Evolutionary conservation across 2,113 vertebrate genomes (phyloP).

Genomic region (Myanophis thanlyinensis): DNA sequence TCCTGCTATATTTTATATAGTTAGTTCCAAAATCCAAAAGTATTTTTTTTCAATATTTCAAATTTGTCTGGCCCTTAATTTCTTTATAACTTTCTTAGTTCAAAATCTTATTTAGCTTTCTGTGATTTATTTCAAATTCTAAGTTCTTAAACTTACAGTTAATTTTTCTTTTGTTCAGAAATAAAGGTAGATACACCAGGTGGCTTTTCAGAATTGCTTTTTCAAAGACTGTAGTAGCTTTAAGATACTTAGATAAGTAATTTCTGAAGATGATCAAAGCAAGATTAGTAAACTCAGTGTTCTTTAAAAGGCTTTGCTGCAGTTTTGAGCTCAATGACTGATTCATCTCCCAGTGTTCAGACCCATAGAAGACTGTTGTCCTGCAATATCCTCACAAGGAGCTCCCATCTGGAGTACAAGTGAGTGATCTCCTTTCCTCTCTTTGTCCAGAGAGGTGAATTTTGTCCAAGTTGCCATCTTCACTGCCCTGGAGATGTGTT

Average conservation of each 20-base stretch:
- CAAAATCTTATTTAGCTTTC: neutral
- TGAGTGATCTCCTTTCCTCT: neutral
- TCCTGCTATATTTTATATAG: neutral
- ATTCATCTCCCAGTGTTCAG: neutral
- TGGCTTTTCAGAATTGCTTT: neutral
- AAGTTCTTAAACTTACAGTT: neutral
- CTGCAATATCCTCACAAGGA: neutral
- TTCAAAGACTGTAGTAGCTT: neutral
- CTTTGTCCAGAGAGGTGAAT: neutral
- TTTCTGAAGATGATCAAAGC: neutral
- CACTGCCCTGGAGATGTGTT: neutral
- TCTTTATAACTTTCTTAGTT: neutral
- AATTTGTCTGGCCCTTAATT: neutral
- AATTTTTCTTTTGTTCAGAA: neutral
- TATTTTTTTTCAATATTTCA: neutral
- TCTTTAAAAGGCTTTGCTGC: neutral
- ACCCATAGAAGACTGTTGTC: neutral
- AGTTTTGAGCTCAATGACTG: neutral
- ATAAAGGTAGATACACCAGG: neutral
- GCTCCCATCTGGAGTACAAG: neutral
- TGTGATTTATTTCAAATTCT: neutral
- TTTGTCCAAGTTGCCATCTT: neutral
- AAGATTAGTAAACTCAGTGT: neutral
- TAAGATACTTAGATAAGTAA: neutral
- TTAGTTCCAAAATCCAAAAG: neutral